These are phyloP conservation scores for Peromyscus nudipes DNA, from an alignment of 2,797 vertebrate species.

Conservation along the genomic window DNA sequence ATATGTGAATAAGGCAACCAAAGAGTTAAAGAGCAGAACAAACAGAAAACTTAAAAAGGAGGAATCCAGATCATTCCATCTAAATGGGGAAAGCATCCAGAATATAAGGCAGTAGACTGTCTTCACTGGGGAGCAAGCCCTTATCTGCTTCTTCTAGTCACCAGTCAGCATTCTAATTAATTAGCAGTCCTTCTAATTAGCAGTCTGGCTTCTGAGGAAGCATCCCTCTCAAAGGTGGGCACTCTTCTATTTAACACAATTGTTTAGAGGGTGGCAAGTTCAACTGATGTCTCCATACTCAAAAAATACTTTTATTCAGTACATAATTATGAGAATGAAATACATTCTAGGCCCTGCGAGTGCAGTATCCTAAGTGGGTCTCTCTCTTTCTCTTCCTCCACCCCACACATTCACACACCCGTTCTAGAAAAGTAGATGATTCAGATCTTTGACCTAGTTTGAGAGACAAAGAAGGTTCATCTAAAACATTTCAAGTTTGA, in stretches of 20 bases:
- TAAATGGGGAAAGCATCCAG: not conserved
- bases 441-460: not conserved
- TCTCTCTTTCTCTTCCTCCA: not conserved
- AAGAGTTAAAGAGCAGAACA: constrained; percentile 42
- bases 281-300: not conserved
- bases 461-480: not conserved
- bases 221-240: not conserved
- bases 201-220: not conserved
- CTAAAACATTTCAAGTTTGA: not conserved
- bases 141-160: not conserved
- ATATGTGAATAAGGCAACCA: constrained; percentile 37
- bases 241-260: not conserved
- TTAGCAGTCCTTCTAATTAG: not conserved
- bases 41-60: constrained; percentile 30
- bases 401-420: not conserved
- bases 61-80: not conserved
- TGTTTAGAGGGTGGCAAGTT: not conserved
- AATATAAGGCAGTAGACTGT: not conserved
- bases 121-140: not conserved
- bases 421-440: not conserved
- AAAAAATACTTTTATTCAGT: constrained; percentile 9
- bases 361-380: not conserved
- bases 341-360: not conserved
- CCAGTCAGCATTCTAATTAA: not conserved
- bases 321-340: not conserved